Evolutionary conservation across 2,888 invertebrate species (phyloP).

Genomic region (Nemoura dubitans): DNA sequence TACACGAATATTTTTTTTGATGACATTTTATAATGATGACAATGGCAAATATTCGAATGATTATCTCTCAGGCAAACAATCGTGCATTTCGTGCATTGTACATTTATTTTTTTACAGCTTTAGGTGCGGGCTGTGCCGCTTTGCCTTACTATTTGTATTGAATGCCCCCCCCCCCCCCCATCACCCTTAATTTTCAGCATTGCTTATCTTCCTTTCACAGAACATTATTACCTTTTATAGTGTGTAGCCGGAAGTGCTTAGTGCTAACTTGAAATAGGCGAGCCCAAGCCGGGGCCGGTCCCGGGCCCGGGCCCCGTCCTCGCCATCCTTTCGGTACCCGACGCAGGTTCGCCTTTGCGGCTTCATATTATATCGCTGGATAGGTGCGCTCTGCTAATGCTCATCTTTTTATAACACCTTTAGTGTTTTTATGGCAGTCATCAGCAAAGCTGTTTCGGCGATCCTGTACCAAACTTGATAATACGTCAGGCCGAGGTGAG

Average conservation of each 20-base stretch:
- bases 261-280: background rate
- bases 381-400: background rate
- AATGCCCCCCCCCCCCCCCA: background rate
- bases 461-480: background rate
- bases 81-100: background rate
- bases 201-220: background rate
- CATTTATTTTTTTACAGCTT: background rate
- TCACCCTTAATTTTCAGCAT: background rate
- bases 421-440: constrained; percentile 37
- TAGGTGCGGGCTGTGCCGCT: background rate
- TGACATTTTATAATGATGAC: constrained; percentile 12
- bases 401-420: constrained; percentile 31
- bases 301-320: background rate
- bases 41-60: background rate
- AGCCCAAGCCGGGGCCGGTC: background rate
- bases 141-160: background rate
- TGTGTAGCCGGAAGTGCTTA: constrained; percentile 7
- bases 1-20: background rate
- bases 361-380: background rate
- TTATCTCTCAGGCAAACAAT: background rate
- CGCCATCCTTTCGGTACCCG: background rate
- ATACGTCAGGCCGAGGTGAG: background rate
- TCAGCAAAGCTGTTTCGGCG: constrained; percentile 25
- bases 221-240: background rate
- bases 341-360: background rate